Percentiles rank a stretch among this genome's conserved stretches.
These are phyloP conservation scores for Ceratoteleas bidentatus DNA, from an alignment of 1,140 invertebrate species.

Conservation along the genomic window DNA sequence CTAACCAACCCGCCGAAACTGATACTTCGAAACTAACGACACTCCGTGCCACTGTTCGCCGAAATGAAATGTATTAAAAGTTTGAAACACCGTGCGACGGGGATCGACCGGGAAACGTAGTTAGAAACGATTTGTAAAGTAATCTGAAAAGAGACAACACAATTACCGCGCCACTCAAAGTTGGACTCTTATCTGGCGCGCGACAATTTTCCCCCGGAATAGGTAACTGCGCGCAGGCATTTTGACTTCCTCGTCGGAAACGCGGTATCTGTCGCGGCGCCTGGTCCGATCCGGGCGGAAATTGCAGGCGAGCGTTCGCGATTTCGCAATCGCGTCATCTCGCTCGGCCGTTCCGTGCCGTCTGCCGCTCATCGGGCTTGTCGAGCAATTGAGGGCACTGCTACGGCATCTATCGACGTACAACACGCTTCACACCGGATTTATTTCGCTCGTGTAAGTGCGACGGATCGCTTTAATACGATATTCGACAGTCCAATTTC, in stretches of 20 bases:
- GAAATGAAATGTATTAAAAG: conserved; percentile 10
- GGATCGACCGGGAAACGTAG: conserved; percentile 17
- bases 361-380: conserved; percentile 13
- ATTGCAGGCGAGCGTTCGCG: conserved; percentile 12
- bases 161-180: conserved; percentile 52
- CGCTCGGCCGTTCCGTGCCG: conserved; percentile 19
- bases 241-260: conserved; percentile 47
- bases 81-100: conserved; percentile 1
- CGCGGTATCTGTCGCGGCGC: conserved; percentile 51
- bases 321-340: conserved; percentile 37
- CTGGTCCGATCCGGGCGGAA: conserved; percentile 22
- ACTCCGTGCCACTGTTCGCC: too few relatives aligned
- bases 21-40: too few relatives aligned
- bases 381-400: conserved; percentile 48
- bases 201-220: conserved; percentile 51
- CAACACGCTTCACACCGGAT: conserved; percentile 44
- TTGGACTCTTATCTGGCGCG: conserved; percentile 47
- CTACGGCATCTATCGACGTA: conserved; percentile 56
- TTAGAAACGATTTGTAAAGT: conserved; percentile 50
- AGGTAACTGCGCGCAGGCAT: conserved; percentile 32
- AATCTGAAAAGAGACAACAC: conserved; percentile 50
- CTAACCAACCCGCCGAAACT: too few relatives aligned
- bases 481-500: conserved; percentile 13
- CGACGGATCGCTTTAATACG: conserved; percentile 18
- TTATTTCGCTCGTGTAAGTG: conserved; percentile 36